Evolutionary conservation across 2,888 invertebrate species (phyloP), one percentile per base, ranked within the genome.

Genomic region (Metopia argyrocephala): DNA sequence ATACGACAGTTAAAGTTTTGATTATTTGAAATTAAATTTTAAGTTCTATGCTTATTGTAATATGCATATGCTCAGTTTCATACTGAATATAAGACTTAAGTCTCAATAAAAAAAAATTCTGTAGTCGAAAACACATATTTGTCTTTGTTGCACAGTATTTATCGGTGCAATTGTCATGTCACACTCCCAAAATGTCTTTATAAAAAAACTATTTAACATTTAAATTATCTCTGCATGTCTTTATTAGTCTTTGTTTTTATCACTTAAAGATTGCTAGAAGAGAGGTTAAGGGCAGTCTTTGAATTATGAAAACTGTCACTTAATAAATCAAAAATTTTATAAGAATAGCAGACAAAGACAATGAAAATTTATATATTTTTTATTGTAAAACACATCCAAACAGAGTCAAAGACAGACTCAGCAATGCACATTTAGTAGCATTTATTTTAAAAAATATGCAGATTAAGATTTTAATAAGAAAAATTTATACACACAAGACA

Each of bases 391-490:
- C n/a, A n/a, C n/a, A n/a, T n/a, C n/a, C n/a, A n/a, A n/a, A n/a
- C n/a, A n/a, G n/a, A n/a, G n/a, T n/a, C n/a, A n/a, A n/a, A n/a
- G n/a, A n/a, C 18, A 38, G 12, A n/a, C 38, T 25, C 31, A 20
- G 18, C 20, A 38, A 12, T 12, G 38, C 6, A 38, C 2, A 12
- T 31, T 59, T 25, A 46, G 20, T 28, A 28, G 54, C 54, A 71
- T 57, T 66, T 59, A 38, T 38, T 59, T 66, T n/a, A 21, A 27
- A 75, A 66, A 75, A 61, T 75, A 75, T 61, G 61, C 28, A 68
- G 28, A 75, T 75, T 50, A 75, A 52, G 45, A 65, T 46, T 48
- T 74, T 68, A 75, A 68, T 52, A 59, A 52, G 61, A 61, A 65
- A 50, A 38, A 20, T 54, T 75, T 59, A 57, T 59, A 66, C 12